Evolutionary conservation across 2,888 invertebrate genomes (phyloP), one percentile per base, ranked within the genome.

Genomic region (Acrocyrtus sp.): DNA sequence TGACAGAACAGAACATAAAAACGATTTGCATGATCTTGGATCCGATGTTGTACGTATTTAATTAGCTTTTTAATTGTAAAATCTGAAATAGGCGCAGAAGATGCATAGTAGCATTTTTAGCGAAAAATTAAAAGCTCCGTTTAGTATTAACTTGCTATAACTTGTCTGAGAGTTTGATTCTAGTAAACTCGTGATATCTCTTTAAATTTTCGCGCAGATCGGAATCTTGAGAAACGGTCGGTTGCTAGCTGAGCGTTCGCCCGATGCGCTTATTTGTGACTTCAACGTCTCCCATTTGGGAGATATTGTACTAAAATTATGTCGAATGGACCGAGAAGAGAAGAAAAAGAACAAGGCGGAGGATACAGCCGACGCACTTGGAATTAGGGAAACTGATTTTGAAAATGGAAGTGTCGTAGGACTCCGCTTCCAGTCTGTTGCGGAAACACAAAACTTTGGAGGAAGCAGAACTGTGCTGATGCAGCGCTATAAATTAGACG

Each of bases 171-270:
- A n/a, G n/a, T n/a, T n/a, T n/a, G n/a, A n/a, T n/a, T n/a, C n/a
- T n/a, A n/a, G n/a, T n/a, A n/a, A n/a, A n/a, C n/a, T n/a, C n/a
- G n/a, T n/a, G n/a, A n/a, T n/a, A n/a, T n/a, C n/a, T n/a, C n/a
- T n/a, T n/a, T n/a, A 24, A 26, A 24, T 1, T 54, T 39, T 54
- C 6, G 12, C 21, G 27, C 15, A 77, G 77, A 62, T 77, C 48
- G 78, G 78, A 10, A 61, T 76, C 0, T 75, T 78, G 75, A 62
- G 78, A 51, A 75, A 76, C 22, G 78, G 78, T 8, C 69, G 74
- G 0, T 54, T 78, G 0, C 61, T 78, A 2, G 50, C 53, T 2
- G 78, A 78, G 58, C 65, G 74, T 17, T 70, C 67, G 1, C 78
- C 78, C 2, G 41, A 62, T 24, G 58, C 41, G 1, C 50, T 78